Conservation (phyloP, 2,888 invertebrate genomes). For the Autographa gamma region DNA sequence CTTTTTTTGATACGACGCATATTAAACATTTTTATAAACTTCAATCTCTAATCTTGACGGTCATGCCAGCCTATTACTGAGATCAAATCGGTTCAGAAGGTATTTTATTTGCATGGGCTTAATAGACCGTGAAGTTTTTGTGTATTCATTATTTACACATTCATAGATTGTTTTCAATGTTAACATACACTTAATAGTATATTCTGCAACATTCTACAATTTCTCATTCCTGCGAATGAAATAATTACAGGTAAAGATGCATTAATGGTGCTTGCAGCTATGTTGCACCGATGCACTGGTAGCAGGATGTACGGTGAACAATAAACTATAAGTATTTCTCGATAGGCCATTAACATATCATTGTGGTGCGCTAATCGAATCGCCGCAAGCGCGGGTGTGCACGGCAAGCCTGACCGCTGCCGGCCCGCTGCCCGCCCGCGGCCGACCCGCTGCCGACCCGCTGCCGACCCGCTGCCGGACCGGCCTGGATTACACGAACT, state of each 20-base stretch:
- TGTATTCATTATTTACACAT: not conserved
- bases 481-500: conserved; percentile 23
- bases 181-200: not conserved
- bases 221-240: conserved; percentile 14
- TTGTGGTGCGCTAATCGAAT: conserved; percentile 79
- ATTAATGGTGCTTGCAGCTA: conserved; percentile 42
- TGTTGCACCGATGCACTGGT: conserved; percentile 32
- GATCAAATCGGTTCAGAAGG: not conserved
- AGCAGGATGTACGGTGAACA: conserved; percentile 63
- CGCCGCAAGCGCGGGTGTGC: conserved; percentile 65
- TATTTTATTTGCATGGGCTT: not conserved
- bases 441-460: conserved; percentile 6
- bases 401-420: conserved; percentile 16
- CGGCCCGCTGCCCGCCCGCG: no score
- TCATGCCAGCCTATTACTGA: not conserved
- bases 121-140: not conserved
- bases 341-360: conserved; percentile 83
- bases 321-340: conserved; percentile 78
- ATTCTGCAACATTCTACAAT: not conserved
- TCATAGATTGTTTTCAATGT: not conserved
- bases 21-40: no score
- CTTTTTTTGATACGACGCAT: no score
- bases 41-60: not conserved
- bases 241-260: conserved; percentile 38
- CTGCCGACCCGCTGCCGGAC: conserved; percentile 7